Evolutionary conservation across 1,140 invertebrate species (phyloP), one percentile per base, ranked within the genome.

Genomic region (Drosophila athabasca): DNA sequence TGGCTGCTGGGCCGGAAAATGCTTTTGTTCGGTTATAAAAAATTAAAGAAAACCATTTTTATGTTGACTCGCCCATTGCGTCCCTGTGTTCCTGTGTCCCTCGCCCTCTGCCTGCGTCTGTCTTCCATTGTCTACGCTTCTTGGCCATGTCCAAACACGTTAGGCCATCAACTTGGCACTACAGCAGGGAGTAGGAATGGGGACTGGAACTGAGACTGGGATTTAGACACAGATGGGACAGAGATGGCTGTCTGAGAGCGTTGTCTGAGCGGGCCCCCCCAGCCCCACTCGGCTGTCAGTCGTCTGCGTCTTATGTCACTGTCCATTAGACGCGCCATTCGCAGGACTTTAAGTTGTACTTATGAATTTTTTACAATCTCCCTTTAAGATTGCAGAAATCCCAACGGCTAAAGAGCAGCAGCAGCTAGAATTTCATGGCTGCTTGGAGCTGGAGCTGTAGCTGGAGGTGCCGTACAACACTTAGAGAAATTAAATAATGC

Each of bases 401-500:
- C 49, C 5, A 39, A 8, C n/a, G 50, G 51, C 51, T 60, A 68
- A 75, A 49, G 9, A 49, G 58, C 49, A 66, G 66, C 24, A 26
- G 11, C 17, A 26, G 11, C 35, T 39, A 39, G 64, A 48, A 64
- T 71, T 83, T 79, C 71, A 83, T 75, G 79, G 64, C 62, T 59
- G 39, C 51, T 26, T 26, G 24, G 24, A 26, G 24, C 3, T 26
- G 24, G 24, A 26, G 24, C 5, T 26, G 17, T 19, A 19, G 17
- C 17, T 19, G 24, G 24, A 26, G 24, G 0, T 26, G 24, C 24
- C 24, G 24, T 26, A 26, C 61, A 85, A 79, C 83, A 88, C 83
- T 88, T 79, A 79, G 76, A 76, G 57, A 88, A 88, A 88, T 88
- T 76, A 89, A 83, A 83, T 88, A 88, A 73, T 73, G 76, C 79